phyloP scores from a whole-genome alignment of 2,797 vertebrate species.

The Myotis vivesi region DNA sequence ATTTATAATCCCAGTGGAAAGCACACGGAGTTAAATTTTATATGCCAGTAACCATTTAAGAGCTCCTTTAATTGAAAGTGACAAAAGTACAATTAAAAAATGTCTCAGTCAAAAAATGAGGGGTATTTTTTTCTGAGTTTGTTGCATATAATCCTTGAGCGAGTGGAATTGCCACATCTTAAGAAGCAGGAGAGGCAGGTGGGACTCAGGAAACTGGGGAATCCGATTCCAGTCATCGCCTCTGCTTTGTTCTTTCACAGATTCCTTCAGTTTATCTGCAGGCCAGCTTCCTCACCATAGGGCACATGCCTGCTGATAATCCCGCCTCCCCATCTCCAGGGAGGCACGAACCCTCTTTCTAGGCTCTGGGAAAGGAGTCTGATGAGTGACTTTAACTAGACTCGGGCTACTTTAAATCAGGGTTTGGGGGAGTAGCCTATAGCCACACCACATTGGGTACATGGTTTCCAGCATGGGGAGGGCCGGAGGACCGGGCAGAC shows the following conservation, averaged over 20 bases:
- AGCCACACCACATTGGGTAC: background rate
- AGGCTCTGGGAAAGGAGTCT: background rate
- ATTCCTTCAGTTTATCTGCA: background rate
- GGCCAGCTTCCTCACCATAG: background rate
- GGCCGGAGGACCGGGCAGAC: background rate
- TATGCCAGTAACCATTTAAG: background rate
- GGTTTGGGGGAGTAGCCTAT: accelerated
- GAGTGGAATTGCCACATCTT: background rate
- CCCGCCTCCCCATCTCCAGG: background rate
- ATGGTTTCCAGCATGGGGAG: background rate
- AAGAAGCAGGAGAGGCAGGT: background rate
- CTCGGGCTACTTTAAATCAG: background rate
- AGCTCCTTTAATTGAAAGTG: background rate
- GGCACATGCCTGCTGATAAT: background rate
- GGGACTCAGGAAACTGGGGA: background rate
- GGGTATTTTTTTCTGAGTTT: background rate
- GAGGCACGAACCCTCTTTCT: background rate
- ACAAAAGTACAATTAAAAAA: background rate
- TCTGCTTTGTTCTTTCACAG: background rate
- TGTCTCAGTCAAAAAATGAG: background rate
- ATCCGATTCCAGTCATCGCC: background rate
- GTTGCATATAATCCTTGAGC: background rate
- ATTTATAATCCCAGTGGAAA: background rate
- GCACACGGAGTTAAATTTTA: background rate
- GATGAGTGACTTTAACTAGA: background rate